These are phyloP conservation scores for Incurvaria masculella DNA, from an alignment of 2,888 invertebrate genomes.

Conservation along the genomic window DNA sequence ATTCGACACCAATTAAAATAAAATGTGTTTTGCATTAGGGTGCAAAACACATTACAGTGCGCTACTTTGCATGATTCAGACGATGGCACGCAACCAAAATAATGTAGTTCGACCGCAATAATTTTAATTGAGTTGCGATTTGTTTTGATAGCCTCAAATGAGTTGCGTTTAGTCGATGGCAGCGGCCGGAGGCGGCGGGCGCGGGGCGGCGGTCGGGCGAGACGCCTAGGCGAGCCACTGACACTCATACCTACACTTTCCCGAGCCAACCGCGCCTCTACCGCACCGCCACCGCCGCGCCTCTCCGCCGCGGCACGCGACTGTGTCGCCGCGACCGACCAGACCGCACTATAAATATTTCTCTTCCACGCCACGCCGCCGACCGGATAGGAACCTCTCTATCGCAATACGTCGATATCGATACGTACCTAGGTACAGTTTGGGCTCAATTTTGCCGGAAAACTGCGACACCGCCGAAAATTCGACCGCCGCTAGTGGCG, in stretches of 20 bases:
- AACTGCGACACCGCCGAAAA: conserved; percentile 38
- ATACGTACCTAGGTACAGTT: conserved; percentile 54
- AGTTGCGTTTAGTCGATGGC: neutral
- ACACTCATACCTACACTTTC: neutral
- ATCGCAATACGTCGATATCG: neutral
- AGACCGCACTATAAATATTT: neutral
- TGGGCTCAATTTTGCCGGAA: conserved; percentile 55
- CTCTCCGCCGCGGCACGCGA: no score
- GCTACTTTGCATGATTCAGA: neutral
- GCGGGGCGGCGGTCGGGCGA: neutral
- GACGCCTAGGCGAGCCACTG: neutral
- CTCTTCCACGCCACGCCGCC: neutral
- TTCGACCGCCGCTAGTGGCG: conserved; percentile 29
- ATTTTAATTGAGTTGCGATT: neutral
- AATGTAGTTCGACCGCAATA: neutral
- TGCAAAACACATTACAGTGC: no score
- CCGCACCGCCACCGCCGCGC: neutral
- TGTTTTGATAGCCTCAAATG: neutral
- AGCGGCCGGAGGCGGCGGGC: neutral
- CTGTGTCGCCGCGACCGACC: neutral
- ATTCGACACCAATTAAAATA: no score
- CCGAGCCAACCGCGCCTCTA: neutral
- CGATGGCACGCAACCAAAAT: no score
- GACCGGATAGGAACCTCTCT: neutral
- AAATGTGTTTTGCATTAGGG: no score